Evolutionary conservation across 2,113 vertebrate species (phyloP).

Genomic region (Vulpes vulpes): DNA sequence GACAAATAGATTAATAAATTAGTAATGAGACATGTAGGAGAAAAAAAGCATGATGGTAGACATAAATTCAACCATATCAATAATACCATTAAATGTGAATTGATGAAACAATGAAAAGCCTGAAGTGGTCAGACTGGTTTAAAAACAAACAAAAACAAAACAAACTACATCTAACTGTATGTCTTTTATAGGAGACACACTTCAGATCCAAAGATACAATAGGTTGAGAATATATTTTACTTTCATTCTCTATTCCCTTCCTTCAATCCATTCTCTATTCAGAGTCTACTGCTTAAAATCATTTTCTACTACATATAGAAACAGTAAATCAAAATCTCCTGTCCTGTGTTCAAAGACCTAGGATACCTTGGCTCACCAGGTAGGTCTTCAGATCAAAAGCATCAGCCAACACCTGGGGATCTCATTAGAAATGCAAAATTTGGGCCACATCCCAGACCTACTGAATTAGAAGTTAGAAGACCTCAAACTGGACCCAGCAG

Average conservation of each 20-base stretch:
- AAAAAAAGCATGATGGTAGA: neutral
- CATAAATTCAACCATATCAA: neutral
- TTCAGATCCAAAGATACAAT: neutral
- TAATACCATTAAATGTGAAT: neutral
- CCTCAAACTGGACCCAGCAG: neutral
- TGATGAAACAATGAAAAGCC: neutral
- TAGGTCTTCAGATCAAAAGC: neutral
- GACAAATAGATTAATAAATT: neutral
- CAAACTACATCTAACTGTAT: neutral
- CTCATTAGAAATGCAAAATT: neutral
- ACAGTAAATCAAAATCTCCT: neutral
- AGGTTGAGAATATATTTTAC: neutral
- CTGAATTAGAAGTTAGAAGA: neutral
- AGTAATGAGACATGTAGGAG: neutral
- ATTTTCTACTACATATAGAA: neutral
- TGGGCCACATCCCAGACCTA: accelerated
- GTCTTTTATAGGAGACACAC: neutral
- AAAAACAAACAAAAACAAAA: neutral
- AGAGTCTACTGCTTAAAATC: neutral
- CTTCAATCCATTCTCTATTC: neutral
- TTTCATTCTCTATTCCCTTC: neutral
- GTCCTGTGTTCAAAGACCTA: neutral
- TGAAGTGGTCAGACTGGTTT: neutral
- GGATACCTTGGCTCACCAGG: neutral
- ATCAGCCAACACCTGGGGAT: neutral